Percentiles rank a stretch among this genome's conserved stretches.
Conservation (phyloP, 53 echinoderm and acorn worm genomes). For the Apostichopus leukothele region DNA sequence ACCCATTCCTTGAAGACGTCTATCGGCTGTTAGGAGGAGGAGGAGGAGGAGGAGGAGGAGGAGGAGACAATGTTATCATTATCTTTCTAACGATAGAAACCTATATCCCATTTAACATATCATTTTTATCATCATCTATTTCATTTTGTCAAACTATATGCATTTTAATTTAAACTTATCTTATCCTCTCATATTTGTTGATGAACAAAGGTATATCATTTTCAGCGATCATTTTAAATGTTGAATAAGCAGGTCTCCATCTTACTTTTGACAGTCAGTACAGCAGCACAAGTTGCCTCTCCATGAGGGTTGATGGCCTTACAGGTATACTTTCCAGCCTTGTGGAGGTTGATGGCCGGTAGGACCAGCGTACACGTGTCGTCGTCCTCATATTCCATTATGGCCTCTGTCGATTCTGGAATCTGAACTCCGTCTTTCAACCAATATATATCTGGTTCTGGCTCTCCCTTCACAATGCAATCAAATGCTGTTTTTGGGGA, state of each 20-base stretch:
- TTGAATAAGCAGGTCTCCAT: not conserved
- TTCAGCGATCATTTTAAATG: too few species aligned
- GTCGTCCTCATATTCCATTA: slow-evolving; percentile 87
- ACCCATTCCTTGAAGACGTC: slow-evolving; percentile 27
- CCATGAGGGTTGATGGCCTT: slow-evolving; percentile 87
- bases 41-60: not conserved
- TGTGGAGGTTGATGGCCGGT: slow-evolving; percentile 42
- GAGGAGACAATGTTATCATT: too few species aligned
- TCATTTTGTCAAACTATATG: too few species aligned
- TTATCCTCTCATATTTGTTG: too few species aligned
- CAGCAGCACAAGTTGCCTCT: slow-evolving; percentile 69
- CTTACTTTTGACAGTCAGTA: slow-evolving; percentile 79
- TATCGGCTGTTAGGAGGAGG: slow-evolving; percentile 24
- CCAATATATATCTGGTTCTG: slow-evolving; percentile 94
- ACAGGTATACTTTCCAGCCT: slow-evolving; percentile 74
- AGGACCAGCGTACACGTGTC: slow-evolving; percentile 33
- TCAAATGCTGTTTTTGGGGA: slow-evolving; percentile 63
- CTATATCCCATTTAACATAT: too few species aligned
- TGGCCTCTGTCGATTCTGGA: slow-evolving; percentile 58
- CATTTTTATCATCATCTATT: too few species aligned
- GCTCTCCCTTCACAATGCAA: slow-evolving; percentile 92
- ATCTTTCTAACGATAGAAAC: too few species aligned
- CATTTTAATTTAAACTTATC: too few species aligned
- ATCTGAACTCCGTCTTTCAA: slow-evolving; percentile 69
- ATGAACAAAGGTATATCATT: too few species aligned